Evolutionary conservation across 2,888 invertebrate species (phyloP).

Genomic region (Fragum fragum): DNA sequence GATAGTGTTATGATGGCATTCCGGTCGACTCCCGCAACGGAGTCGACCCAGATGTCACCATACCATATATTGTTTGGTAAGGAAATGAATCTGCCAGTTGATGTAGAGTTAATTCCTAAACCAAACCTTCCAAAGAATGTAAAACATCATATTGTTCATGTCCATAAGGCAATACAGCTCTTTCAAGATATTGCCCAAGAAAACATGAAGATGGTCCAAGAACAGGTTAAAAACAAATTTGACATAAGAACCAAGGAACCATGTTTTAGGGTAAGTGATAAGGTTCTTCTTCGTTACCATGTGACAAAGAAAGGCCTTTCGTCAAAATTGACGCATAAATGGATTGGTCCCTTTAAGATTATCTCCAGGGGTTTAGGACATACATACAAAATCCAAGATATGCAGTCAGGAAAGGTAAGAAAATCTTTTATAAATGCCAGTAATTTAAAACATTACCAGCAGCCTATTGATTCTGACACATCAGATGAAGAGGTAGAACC

Average conservation of each 20-base stretch:
- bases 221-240: constrained; percentile 28
- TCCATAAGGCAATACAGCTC: constrained; percentile 19
- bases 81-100: constrained; percentile 32
- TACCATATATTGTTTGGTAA: constrained; percentile 31
- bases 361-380: too few species aligned
- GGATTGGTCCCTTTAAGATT: constrained; percentile 45
- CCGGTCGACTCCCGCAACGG: too few species aligned
- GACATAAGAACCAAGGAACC: constrained; percentile 45
- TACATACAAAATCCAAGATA: constrained; percentile 46
- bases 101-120: too few species aligned
- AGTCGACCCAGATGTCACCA: constrained; percentile 16
- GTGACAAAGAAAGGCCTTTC: constrained; percentile 24
- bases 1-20: constrained; percentile 51
- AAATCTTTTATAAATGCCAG: constrained; percentile 37
- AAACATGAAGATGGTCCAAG: constrained; percentile 21
- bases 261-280: too few species aligned
- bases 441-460: constrained; percentile 41
- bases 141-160: too few species aligned
- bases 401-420: constrained; percentile 10
- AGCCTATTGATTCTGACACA: constrained; percentile 15
- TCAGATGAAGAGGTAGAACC: neutral
- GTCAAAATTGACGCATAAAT: constrained; percentile 43
- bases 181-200: too few species aligned
- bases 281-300: too few species aligned
- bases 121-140: too few species aligned